Base-by-base conservation (phyloP, 2,113 vertebrate genomes). In the Chloropsis cyanopogon region DNA sequence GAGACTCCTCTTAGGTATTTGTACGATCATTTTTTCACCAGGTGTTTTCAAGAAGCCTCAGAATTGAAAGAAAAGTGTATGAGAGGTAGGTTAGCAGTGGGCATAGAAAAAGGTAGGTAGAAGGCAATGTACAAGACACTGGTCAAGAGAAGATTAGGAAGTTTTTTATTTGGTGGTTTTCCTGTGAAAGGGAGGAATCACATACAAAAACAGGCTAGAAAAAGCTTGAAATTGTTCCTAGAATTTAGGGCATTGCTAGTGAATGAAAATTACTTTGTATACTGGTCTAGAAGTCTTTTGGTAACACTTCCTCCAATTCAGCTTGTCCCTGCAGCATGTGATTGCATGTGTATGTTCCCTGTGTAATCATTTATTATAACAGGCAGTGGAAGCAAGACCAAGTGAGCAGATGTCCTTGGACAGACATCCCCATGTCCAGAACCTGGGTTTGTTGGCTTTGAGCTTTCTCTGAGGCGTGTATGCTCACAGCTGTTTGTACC, bases 141-240 rank as follows among this genome's bases (percentile, higher is more conserved):
- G 39, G 18, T 78, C 35, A 53, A 39, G 73, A 68, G 64, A 41
- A 49, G 18, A 33, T 87, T 63, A 49, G n/a, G 8, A 56, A 52
- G 39, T 1, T 0, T 41, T 86, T 79, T 82, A 19, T 21, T 37
- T 69, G 6, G 19, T 92, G 95, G 86, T 91, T 72, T 85, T 92
- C 29, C 78, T 69, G 33, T 63, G 71, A 28, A 82, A 89, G 86
- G 71, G 47, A 91, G 20, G 33, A 89, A 50, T 86, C 61, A 59
- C 16, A 5, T 73, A 49, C 6, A 83, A 39, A 96, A 96, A 91
- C 23, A 37, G 37, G n/a, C 39, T 75, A 96, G 71, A 68, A 90
- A 92, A 94, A 72, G 9, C 6, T 9, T 52, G 25, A 63, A 95
- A 57, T 80, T 82, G 53, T 84, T 96, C 63, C 82, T 96, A 90